Percentiles rank a stretch among this genome's conserved stretches.
These are phyloP conservation scores for Campylomormyrus numenius DNA, from an alignment of 2,113 vertebrate genomes.

Conservation along the genomic window DNA sequence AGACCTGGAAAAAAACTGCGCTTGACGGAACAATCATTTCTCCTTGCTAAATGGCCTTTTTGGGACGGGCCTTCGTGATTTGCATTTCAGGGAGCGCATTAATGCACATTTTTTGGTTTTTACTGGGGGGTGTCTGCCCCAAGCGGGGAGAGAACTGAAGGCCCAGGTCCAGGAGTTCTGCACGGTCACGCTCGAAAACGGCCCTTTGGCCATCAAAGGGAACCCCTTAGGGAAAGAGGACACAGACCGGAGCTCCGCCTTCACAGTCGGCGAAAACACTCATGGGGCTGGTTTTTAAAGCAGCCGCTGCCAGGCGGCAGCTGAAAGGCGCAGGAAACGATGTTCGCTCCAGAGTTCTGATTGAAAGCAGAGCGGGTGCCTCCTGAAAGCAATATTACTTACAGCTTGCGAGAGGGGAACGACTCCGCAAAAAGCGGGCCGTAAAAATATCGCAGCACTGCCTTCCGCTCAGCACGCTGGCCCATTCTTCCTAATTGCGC, in stretches of 20 bases:
- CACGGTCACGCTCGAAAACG: not conserved
- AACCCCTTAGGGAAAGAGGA: not conserved
- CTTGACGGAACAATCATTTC: not conserved
- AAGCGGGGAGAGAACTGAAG: not conserved
- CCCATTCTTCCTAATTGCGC: conserved; percentile 49
- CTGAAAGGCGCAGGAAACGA: not conserved
- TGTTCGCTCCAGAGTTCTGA: conserved; percentile 42
- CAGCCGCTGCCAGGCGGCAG: not conserved
- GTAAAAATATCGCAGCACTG: conserved; percentile 41
- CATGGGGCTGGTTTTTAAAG: not conserved
- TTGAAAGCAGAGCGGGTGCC: conserved; percentile 43
- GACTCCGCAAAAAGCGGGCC: conserved; percentile 39
- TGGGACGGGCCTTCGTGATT: not conserved
- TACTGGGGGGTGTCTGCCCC: not conserved
- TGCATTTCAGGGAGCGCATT: not conserved
- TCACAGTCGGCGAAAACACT: not conserved
- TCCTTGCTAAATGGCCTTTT: not conserved
- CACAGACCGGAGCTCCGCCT: not conserved
- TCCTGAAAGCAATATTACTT: conserved; percentile 52
- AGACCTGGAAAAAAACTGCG: not conserved
- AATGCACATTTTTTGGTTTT: not conserved
- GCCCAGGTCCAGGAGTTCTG: not conserved
- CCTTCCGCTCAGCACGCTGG: conserved; percentile 37
- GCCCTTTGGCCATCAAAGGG: not conserved
- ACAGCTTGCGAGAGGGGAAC: conserved; percentile 47